Evolutionary conservation across 2,888 invertebrate genomes (phyloP).

Genomic region (Acleris emargana): DNA sequence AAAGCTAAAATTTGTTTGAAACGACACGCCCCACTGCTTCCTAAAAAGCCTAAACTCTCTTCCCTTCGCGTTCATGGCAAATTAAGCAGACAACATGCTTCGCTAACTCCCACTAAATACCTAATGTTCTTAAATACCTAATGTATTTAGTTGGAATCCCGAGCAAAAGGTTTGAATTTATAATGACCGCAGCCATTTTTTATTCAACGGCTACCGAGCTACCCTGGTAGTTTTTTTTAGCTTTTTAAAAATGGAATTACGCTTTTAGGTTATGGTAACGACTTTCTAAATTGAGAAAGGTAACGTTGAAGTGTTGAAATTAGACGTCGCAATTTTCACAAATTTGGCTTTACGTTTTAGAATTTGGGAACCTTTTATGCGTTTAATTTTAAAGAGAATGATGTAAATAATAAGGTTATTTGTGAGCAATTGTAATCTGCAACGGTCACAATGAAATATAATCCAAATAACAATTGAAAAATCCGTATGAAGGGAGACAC

Average conservation of each 20-base stretch:
- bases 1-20: neutral
- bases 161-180: conserved; percentile 61
- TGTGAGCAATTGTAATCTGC: no score
- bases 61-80: conserved; percentile 66
- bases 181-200: conserved; percentile 48
- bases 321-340: neutral
- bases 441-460: no score
- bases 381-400: no score
- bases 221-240: conserved; percentile 33
- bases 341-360: no score
- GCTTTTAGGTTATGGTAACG: conserved; percentile 22
- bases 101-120: conserved; percentile 62
- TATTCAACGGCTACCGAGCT: conserved; percentile 31
- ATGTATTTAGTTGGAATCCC: conserved; percentile 56
- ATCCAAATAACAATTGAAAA: no score
- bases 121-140: conserved; percentile 53
- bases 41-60: neutral
- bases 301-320: neutral
- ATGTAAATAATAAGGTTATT: no score
- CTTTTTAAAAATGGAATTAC: conserved; percentile 24
- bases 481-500: no score
- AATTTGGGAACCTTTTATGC: no score
- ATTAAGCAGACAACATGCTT: conserved; percentile 62
- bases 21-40: neutral
- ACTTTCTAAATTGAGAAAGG: conserved; percentile 3